A percentile compares a stretch with the other conserved stretches of the same genome.
Evolutionary conservation across 1,140 invertebrate species (phyloP).

Genomic region (Aphidius ervi): DNA sequence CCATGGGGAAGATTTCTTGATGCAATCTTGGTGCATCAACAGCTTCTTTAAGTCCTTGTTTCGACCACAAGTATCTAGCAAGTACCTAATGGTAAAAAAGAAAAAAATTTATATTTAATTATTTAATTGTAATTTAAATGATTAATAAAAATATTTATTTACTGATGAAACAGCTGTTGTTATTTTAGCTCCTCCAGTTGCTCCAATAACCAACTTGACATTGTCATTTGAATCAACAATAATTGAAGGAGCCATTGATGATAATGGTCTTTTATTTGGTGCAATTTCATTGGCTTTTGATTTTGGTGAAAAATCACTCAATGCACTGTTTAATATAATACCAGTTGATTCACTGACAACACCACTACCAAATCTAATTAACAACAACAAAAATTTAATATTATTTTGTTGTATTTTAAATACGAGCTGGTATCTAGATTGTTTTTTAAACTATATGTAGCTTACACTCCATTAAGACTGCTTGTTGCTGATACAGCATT

Average conservation of each 20-base stretch:
- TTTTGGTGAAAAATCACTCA: constrained; percentile 92
- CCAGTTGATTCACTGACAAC: constrained; percentile 75
- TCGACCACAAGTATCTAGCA: too few species aligned
- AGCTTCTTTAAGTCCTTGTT: too few species aligned
- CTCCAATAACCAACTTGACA: constrained; percentile 78
- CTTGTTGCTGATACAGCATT: constrained; percentile 91
- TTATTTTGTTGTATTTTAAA: too few species aligned
- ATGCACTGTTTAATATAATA: constrained; percentile 88
- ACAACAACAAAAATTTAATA: too few species aligned
- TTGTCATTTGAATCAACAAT: constrained; percentile 69
- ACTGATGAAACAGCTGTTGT: constrained; percentile 53
- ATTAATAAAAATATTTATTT: too few species aligned
- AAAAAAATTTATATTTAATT: too few species aligned
- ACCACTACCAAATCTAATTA: constrained; percentile 71
- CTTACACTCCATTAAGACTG: constrained; percentile 88
- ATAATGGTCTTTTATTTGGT: constrained; percentile 80
- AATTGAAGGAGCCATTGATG: constrained; percentile 87
- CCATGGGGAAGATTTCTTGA: too few species aligned
- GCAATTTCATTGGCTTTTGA: constrained; percentile 71
- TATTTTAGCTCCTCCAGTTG: constrained; percentile 90
- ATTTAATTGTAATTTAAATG: too few species aligned
- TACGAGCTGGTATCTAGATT: too few species aligned
- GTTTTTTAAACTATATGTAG: too few species aligned
- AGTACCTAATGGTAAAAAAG: too few species aligned
- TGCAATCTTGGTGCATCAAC: too few species aligned